Percentiles rank a stretch among this genome's conserved stretches.
Evolutionary conservation across 2,113 vertebrate genomes (phyloP).

Genomic region (Solea senegalensis): DNA sequence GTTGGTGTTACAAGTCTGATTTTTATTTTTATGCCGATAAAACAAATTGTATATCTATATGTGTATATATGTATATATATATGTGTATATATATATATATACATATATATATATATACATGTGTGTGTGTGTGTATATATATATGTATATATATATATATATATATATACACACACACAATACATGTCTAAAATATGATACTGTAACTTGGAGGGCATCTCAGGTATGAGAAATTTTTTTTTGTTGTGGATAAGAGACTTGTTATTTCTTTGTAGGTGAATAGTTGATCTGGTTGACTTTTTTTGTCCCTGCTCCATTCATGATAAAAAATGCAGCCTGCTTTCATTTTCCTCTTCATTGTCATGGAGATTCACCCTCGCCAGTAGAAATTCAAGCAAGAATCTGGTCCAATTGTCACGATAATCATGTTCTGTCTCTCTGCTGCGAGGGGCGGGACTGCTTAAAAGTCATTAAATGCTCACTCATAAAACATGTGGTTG

Average conservation of each 20-base stretch:
- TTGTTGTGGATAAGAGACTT: not conserved
- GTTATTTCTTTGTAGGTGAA: conserved; percentile 18
- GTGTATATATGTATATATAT: too few species aligned
- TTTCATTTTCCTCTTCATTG: conserved; percentile 56
- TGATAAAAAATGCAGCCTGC: conserved; percentile 37
- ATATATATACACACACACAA: too few species aligned
- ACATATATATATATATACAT: too few species aligned
- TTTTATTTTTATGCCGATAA: too few species aligned
- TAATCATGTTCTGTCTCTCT: conserved; percentile 34
- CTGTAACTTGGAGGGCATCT: not conserved
- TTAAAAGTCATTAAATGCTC: conserved; percentile 48
- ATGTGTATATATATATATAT: too few species aligned
- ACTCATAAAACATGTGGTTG: conserved; percentile 30
- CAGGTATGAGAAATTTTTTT: conserved; percentile 13
- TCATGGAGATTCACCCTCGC: conserved; percentile 57
- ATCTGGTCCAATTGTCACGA: conserved; percentile 54
- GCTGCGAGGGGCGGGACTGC: conserved; percentile 16
- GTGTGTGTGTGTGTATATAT: too few species aligned
- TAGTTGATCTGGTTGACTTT: conserved; percentile 22
- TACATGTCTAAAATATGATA: conserved; percentile 1
- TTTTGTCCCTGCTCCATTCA: conserved; percentile 30
- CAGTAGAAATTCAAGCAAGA: conserved; percentile 49
- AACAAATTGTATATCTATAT: too few species aligned
- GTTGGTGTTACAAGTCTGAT: too few species aligned
- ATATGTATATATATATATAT: too few species aligned